A percentile compares a stretch with the other conserved stretches of the same genome.
Evolutionary conservation across 2,888 invertebrate genomes (phyloP).

Genomic region (Habrosyne pyritoides): DNA sequence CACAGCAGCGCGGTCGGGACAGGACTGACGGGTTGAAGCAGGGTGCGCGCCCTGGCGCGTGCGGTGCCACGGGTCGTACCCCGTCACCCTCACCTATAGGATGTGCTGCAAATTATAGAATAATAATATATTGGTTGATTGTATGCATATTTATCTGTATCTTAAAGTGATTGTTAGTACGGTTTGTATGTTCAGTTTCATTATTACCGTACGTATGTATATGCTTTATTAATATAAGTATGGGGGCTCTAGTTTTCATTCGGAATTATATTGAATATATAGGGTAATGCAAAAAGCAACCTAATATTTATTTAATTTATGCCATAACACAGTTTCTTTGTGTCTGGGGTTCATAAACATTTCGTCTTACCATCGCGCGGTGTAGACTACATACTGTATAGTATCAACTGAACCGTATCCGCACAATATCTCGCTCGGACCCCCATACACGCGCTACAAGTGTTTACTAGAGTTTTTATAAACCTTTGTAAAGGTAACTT

Average conservation of each 20-base stretch:
- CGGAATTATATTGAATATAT: too few species aligned
- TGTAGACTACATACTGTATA: slow-evolving; percentile 15
- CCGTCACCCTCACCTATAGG: slow-evolving; percentile 58
- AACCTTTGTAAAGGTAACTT: slow-evolving; percentile 31
- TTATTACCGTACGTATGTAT: too few species aligned
- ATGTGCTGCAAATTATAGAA: slow-evolving; percentile 30
- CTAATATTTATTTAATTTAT: too few species aligned
- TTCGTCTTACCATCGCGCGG: not conserved
- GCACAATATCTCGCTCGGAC: slow-evolving; percentile 27
- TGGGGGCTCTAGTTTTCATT: too few species aligned
- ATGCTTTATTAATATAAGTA: too few species aligned
- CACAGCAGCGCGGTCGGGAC: slow-evolving; percentile 67
- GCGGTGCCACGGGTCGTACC: slow-evolving; percentile 53
- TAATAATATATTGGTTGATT: too few species aligned
- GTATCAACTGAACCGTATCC: slow-evolving; percentile 20
- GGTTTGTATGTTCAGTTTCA: too few species aligned
- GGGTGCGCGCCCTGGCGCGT: slow-evolving; percentile 73
- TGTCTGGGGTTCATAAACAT: too few species aligned
- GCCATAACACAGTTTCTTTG: too few species aligned
- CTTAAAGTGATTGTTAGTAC: too few species aligned
- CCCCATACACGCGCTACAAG: slow-evolving; percentile 65
- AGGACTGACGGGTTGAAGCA: slow-evolving; percentile 61
- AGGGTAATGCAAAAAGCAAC: too few species aligned
- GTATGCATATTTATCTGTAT: too few species aligned
- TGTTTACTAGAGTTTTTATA: slow-evolving; percentile 51